Base-by-base conservation (phyloP, 2,888 invertebrate genomes). In the Melolontha melolontha region DNA sequence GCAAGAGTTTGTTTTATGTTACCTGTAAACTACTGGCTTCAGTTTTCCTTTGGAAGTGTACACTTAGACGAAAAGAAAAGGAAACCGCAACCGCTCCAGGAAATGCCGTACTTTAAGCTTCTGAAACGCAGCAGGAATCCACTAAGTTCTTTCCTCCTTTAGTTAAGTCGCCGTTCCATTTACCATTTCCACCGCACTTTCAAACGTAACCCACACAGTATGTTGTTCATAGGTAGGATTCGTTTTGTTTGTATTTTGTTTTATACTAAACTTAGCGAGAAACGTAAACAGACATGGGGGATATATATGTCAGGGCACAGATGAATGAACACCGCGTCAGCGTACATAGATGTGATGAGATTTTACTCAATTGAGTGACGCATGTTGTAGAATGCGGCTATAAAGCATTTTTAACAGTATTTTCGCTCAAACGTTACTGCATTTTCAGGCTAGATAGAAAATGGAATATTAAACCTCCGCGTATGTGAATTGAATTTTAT, bases 71-170 rank as follows among this genome's bases (percentile, higher is more conserved):
- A 49, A 50, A 57, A 59, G 57, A 49, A 57, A 39, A 66, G 66
- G 66, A 66, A 66, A 59, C 57, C 59, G 49, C 50, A 49, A 40
- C 57, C 17, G 66, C 49, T 55, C 16, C 76, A 76, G 77, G 78
- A 78, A 77, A 77, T 77, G 75, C 76, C 70, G 74, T 75, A 78
- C 76, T 78, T 76, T 73, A 72, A 57, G 59, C 73, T 73, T 66
- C 66, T 72, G 73, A 70, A 74, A 75, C 74, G 75, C 73, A 73
- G 68, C 74, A 73, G 72, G 75, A 76, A 76, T 76, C 74, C 73
- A 75, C 76, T 75, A 73, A 71, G 73, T 72, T 72, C 71, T 75
- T 77, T 76, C 78, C 76, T 77, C 75, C 70, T 49, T 76, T 67
- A 66, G 55, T 67, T 66, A 68, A 70, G 73, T 65, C 66, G 66